Base-by-base conservation (phyloP, 2,888 invertebrate species). In the Nemoura dubitans region DNA sequence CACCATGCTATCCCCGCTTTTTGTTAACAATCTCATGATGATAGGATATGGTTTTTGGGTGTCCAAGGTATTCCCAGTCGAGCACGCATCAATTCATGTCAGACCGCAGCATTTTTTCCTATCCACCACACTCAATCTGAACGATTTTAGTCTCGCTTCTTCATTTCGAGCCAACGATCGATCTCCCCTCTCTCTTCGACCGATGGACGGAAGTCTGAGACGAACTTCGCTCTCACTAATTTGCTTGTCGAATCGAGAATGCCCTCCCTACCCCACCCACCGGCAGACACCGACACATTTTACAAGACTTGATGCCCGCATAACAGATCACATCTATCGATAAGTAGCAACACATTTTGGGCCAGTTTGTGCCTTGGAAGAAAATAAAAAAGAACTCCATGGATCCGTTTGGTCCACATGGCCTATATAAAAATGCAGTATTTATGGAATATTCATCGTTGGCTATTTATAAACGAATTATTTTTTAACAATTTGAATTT, bases 121-220 rank as follows among this genome's bases (percentile, higher is more conserved):
- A n/a, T n/a, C 83, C n/a, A 30, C 76, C 76, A 25, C 26, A 10
- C 78, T 78, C 59, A 59, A 59, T 59, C 59, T 59, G 30, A 87
- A 88, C 88, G 88, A 89, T 89, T 89, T 88, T 85, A 77, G 43
- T 76, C 42, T 86, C 87, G 86, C 27, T 81, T 30, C 85, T 27
- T 30, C 43, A 76, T 28, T 36, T 27, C 14, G 3, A 28, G 10
- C 26, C 16, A 26, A 27, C 59, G 81, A 77, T 81, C 83, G 36
- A 42, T 80, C 29, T 59, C 85, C 84, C 86, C 83, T 86, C 86
- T 25, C 77, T 84, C 85, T 83, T 59, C 85, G 43, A 76, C 76
- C n/a, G 30, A 26, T 25, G 36, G 25, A 28, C 36, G 86, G 43
- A 21, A 81, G 30, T 76, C 80, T 81, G 76, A 88, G 87, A 78